phyloP scores from a whole-genome alignment of 2,797 vertebrate species.

The Spheniscus humboldti region DNA sequence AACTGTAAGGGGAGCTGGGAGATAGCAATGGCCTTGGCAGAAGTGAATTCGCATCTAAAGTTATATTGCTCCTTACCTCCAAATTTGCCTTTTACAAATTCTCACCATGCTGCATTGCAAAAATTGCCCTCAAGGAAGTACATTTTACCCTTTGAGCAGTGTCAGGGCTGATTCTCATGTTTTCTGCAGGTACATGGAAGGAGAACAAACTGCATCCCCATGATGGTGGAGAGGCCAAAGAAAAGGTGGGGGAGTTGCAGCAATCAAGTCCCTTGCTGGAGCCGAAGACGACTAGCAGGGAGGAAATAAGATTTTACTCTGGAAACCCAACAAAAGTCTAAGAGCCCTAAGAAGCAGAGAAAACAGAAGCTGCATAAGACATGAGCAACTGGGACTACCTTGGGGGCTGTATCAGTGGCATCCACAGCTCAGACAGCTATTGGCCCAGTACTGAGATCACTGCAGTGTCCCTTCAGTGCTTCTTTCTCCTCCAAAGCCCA shows the following conservation, averaged over 20 bases:
- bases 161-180: not conserved
- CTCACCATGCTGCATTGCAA: not conserved
- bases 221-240: not conserved
- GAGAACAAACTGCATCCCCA: not conserved
- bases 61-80: not conserved
- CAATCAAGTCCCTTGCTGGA: not conserved
- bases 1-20: not conserved
- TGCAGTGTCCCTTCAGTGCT: not conserved
- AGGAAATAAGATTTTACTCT: not conserved
- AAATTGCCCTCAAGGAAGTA: not conserved
- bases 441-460: not conserved
- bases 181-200: not conserved
- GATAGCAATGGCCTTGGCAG: not conserved
- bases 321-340: not conserved
- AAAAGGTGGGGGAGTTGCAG: not conserved
- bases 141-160: not conserved
- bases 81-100: not conserved
- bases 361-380: not conserved
- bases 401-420: not conserved
- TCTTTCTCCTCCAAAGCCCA: not conserved
- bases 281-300: not conserved
- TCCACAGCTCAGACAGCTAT: not conserved
- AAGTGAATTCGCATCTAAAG: not conserved
- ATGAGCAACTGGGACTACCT: not conserved
- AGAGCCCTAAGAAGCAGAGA: not conserved